A percentile compares a stretch with the other conserved stretches of the same genome.
Conservation (phyloP, 1,140 invertebrate species). For the Anagrus nilaparvatae region DNA sequence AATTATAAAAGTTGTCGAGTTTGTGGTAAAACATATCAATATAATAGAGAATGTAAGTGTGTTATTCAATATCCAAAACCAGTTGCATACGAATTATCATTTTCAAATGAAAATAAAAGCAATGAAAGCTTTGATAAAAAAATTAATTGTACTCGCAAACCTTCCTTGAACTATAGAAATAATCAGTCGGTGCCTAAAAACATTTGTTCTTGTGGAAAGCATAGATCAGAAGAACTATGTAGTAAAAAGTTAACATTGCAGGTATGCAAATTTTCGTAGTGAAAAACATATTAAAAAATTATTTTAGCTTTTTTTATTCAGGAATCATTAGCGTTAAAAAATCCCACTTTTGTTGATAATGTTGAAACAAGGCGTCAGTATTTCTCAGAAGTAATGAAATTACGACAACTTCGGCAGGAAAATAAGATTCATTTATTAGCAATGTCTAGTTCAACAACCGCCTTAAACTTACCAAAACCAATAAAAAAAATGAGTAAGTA, state of each 20-base stretch:
- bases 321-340: constrained; percentile 37
- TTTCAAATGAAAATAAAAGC: constrained; percentile 19
- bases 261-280: background rate
- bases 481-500: constrained; percentile 25
- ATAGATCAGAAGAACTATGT: too few species aligned
- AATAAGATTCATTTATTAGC: constrained; percentile 33
- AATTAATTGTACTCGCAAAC: too few species aligned
- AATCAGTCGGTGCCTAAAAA: too few species aligned
- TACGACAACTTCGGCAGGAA: constrained; percentile 34
- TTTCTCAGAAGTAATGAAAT: constrained; percentile 34
- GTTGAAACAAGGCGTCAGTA: constrained; percentile 37
- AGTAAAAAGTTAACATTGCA: background rate
- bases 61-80: constrained; percentile 29
- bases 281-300: background rate
- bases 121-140: constrained; percentile 1
- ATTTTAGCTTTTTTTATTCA: constrained; percentile 18
- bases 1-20: constrained; percentile 25
- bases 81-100: constrained; percentile 37
- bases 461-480: constrained; percentile 21
- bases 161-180: too few species aligned
- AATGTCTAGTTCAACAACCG: constrained; percentile 26
- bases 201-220: constrained; percentile 23
- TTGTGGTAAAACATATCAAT: constrained; percentile 30
- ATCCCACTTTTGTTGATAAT: constrained; percentile 35
- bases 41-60: constrained; percentile 24